These are phyloP conservation scores for Thamnophis sirtalis DNA, from an alignment of 2,113 vertebrate species.

Conservation along the genomic window DNA sequence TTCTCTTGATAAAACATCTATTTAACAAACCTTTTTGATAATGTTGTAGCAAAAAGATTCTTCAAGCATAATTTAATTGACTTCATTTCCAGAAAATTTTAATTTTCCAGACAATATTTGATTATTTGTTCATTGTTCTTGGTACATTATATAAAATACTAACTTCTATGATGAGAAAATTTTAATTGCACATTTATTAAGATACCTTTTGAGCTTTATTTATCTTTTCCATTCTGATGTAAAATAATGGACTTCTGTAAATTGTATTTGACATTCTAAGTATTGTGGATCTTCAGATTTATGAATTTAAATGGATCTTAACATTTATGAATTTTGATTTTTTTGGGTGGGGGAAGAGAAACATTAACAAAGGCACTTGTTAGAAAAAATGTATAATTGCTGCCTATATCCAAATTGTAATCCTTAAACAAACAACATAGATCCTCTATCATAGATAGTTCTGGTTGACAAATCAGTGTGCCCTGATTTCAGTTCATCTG, in stretches of 20 bases:
- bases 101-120: background rate
- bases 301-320: background rate
- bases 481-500: background rate
- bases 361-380: background rate
- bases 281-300: background rate
- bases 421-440: background rate
- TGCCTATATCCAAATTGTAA: background rate
- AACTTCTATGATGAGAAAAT: background rate
- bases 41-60: background rate
- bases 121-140: background rate
- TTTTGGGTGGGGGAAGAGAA: background rate
- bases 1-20: background rate
- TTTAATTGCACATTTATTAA: background rate
- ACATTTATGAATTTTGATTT: background rate
- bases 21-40: background rate
- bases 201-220: background rate
- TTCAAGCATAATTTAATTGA: background rate
- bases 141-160: background rate
- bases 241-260: background rate
- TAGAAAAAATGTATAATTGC: background rate
- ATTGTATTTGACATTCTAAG: background rate
- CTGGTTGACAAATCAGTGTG: background rate
- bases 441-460: background rate
- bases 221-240: background rate
- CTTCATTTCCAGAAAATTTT: background rate